Base-by-base conservation (phyloP, 2,797 vertebrate genomes). In the Pristis pectinata region DNA sequence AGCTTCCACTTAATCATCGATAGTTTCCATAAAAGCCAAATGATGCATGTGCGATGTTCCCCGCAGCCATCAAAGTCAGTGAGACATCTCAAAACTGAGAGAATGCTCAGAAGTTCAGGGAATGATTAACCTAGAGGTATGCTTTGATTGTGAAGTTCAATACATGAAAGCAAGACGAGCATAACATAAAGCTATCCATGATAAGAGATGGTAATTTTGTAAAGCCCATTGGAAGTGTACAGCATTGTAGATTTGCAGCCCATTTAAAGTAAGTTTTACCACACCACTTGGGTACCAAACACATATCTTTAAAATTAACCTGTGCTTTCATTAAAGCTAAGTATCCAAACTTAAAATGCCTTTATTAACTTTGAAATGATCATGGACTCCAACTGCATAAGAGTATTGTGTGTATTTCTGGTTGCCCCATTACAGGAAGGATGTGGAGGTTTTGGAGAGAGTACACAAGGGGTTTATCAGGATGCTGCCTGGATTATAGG, bases 91-190 rank as follows among this genome's bases (percentile, higher is more conserved):
- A 67, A 64, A 91, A 67, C 4, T 10, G 10, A 67, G 87, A 64
- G 2, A 91, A 19, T 22, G n/a, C 61, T 91, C 61, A 4, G 87
- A 91, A 22, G 19, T 91, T 41, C 59, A 10, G 87, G 59, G n/a
- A 41, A 67, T 91, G 87, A 67, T 91, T 64, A 41, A 41, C 17
- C 30, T 61, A 0, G 87, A 5, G 61, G n/a, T 10, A 19, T 41
- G 59, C 87, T 91, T 64, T 91, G 87, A 91, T 91, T 41, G 87
- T 24, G 59, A 37, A 24, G 34, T 91, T 91, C 59, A 64, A 37
- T 1, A 11, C 34, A n/a, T 37, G 1, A 11, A 22, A 64, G 59
- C 59, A 10, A 37, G 34, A 24, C 61, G 5, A 2, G 59, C 61
- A 67, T 5, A 91, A 91, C 19, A 61, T 3, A 3, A 91, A 3